Evolutionary conservation across 2,888 invertebrate genomes (phyloP).

Genomic region (Lepetodrilus schrolli): DNA sequence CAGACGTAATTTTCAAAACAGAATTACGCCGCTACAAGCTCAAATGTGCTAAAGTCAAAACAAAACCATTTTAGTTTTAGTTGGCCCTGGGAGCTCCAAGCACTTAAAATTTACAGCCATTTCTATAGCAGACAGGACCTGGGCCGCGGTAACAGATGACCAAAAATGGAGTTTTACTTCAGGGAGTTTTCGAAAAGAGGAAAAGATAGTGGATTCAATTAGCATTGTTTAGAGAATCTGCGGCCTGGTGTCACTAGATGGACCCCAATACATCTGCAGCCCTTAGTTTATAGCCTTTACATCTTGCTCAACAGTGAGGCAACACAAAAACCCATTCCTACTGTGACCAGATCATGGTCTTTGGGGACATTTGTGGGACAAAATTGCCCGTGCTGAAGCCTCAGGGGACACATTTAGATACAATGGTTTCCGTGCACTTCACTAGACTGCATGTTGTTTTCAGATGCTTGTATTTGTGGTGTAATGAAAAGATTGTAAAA

Average conservation of each 20-base stretch:
- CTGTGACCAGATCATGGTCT: neutral
- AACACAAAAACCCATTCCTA: neutral
- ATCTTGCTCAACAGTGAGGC: neutral
- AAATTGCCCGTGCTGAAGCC: too few species aligned
- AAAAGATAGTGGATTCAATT: constrained; percentile 23
- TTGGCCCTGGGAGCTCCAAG: constrained; percentile 11
- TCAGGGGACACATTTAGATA: too few species aligned
- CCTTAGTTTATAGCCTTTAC: constrained; percentile 9
- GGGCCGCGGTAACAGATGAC: constrained; percentile 7
- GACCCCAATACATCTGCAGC: neutral
- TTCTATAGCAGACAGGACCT: neutral
- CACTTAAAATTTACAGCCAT: constrained; percentile 24
- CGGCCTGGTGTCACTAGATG: neutral
- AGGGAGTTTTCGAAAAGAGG: constrained; percentile 13
- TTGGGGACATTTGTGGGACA: neutral
- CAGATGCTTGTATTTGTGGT: too few species aligned
- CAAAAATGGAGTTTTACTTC: constrained; percentile 14
- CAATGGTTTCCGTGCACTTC: too few species aligned
- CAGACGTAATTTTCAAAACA: constrained; percentile 25
- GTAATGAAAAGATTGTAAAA: too few species aligned
- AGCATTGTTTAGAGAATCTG: constrained; percentile 21
- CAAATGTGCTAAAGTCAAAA: constrained; percentile 22
- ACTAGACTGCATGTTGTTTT: too few species aligned
- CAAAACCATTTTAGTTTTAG: constrained; percentile 21
- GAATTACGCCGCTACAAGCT: constrained; percentile 8